phyloP scores from a whole-genome alignment of 30 jellyfish, hydroid and myxozoan genomes.

The Hydra vulgaris region DNA sequence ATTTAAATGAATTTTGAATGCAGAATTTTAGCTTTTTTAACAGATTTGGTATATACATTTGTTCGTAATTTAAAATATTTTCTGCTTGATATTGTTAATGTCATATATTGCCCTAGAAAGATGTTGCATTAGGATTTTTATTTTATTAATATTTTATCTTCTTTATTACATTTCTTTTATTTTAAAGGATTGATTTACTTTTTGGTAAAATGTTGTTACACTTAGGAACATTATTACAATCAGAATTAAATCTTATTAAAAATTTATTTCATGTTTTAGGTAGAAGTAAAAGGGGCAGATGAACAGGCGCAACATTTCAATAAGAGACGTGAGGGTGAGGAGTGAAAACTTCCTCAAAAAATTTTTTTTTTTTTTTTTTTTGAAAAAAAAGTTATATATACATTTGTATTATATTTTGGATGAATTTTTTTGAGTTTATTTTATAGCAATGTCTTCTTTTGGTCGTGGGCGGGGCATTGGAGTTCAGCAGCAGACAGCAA shows the following conservation, averaged over 20 bases:
- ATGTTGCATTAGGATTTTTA: no score
- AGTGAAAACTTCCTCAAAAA: background rate
- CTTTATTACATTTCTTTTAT: no score
- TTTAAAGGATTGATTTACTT: no score
- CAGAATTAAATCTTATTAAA: no score
- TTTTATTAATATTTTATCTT: no score
- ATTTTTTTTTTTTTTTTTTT: no score
- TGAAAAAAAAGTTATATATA: background rate
- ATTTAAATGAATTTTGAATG: background rate
- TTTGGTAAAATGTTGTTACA: no score
- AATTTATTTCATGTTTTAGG: constrained; percentile 19
- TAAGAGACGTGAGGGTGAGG: constrained; percentile 31
- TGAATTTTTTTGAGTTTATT: no score
- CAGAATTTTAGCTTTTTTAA: background rate
- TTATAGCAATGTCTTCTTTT: background rate
- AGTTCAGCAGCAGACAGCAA: background rate
- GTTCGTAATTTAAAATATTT: background rate
- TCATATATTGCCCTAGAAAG: no score
- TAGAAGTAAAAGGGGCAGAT: constrained; percentile 37
- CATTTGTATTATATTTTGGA: no score
- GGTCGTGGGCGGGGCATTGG: constrained; percentile 7
- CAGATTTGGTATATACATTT: background rate
- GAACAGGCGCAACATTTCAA: constrained; percentile 32
- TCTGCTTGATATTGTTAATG: no score
- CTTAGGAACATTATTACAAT: no score